phyloP scores from a whole-genome alignment of 2,113 vertebrate genomes.

The Saccopteryx bilineata region DNA sequence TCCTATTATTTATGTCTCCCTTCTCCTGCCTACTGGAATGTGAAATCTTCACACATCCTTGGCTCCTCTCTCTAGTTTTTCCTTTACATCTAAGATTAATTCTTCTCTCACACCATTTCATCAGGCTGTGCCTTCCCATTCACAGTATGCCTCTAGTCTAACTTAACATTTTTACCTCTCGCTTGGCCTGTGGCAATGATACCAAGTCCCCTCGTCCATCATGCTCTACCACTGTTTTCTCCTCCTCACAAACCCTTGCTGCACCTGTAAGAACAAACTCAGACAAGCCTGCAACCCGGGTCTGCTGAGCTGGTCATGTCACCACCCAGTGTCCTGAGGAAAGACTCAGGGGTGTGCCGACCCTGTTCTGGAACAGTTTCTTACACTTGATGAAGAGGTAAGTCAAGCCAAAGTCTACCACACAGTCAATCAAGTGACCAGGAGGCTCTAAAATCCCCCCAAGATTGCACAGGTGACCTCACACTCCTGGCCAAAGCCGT shows the following conservation, averaged over 20 bases:
- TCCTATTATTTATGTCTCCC: background rate
- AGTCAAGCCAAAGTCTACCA: background rate
- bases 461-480: background rate
- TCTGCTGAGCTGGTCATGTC: background rate
- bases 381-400: background rate
- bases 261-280: background rate
- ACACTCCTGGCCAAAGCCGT: background rate
- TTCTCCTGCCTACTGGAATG: background rate
- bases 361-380: background rate
- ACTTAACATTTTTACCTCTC: background rate
- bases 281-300: background rate
- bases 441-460: background rate
- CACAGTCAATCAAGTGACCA: background rate
- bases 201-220: background rate
- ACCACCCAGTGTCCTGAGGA: background rate
- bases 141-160: background rate
- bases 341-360: background rate
- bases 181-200: background rate
- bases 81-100: background rate
- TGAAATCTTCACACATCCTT: background rate
- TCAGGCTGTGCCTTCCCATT: background rate
- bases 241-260: background rate
- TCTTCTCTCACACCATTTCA: background rate
- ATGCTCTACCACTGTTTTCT: background rate
- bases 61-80: background rate